Evolutionary conservation across 2,113 vertebrate species (phyloP), one percentile per base, ranked within the genome.

Genomic region (Hypomesus transpacificus): DNA sequence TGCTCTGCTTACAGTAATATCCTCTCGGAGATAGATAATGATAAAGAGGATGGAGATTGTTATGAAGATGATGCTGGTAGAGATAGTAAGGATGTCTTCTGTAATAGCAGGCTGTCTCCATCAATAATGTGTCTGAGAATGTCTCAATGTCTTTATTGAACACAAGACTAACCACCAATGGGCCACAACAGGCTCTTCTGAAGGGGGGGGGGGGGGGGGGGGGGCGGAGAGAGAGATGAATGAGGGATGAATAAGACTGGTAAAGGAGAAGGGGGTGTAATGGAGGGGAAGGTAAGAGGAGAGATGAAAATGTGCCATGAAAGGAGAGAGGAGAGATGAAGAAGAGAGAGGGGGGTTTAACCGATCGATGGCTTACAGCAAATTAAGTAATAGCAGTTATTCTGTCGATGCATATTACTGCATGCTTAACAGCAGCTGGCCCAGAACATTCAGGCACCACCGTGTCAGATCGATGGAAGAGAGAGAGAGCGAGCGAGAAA

Each of bases 351-450:
- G 80, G 82, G 66, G 84, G 85, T 91, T 89, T 87, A 81, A 69
- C 78, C 87, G 85, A 89, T 93, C 87, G 46, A 91, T 94, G 89
- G 84, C 84, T 86, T 77, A 82, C 83, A 89, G 83, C 85, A 87
- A 86, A 81, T 89, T 91, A 93, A 93, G 86, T 92, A 93, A 94
- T 87, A 88, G 87, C 78, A 80, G 75, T 26, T 71, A 90, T 85
- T 93, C 86, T 87, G 81, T 71, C 73, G 85, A 85, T 70, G 85
- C 82, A 88, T 89, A 91, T 87, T 87, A 85, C 87, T 85, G 87
- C 50, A 68, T 75, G 86, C 85, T 91, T 94, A 92, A 92, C 88
- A 91, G 87, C 69, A 63, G 61, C 24, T 17, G 28, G 80, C 84
- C 89, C 26, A 8, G 77, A 84, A 75, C 82, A 77, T 82, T 78